A percentile compares a stretch with the other conserved stretches of the same genome.
Evolutionary conservation across 1,140 invertebrate genomes (phyloP).

Genomic region (Drosophila teissieri): DNA sequence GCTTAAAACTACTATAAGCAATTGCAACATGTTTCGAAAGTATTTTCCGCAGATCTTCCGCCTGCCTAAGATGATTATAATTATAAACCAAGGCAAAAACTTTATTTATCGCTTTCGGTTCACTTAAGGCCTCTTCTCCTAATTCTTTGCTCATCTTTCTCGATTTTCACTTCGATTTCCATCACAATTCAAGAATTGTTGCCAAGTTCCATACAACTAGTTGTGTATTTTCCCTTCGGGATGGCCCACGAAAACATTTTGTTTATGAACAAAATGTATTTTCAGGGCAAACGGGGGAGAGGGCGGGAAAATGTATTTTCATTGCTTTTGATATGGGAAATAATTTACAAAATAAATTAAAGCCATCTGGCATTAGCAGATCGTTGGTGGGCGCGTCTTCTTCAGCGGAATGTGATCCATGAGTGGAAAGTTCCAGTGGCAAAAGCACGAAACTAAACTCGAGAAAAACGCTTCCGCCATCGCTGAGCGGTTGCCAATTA

Average conservation of each 20-base stretch:
- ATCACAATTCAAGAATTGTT: slow-evolving; percentile 26
- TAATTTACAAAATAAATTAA: slow-evolving; percentile 80
- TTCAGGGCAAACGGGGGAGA: not conserved
- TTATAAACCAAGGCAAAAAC: slow-evolving; percentile 45
- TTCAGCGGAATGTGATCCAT: not conserved
- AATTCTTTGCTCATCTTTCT: slow-evolving; percentile 7
- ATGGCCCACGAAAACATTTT: slow-evolving; percentile 47
- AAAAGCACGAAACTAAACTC: slow-evolving; percentile 24
- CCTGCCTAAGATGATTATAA: slow-evolving; percentile 24
- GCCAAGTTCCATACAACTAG: slow-evolving; percentile 6
- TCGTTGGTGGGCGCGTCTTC: slow-evolving; percentile 25
- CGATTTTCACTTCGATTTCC: slow-evolving; percentile 39
- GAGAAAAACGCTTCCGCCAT: slow-evolving; percentile 55
- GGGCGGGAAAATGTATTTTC: slow-evolving; percentile 39
- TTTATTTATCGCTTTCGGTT: slow-evolving; percentile 46
- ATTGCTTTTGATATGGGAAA: slow-evolving; percentile 75
- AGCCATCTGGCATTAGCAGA: slow-evolving; percentile 73
- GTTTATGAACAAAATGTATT: slow-evolving; percentile 55
- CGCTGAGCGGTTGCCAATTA: slow-evolving; percentile 54
- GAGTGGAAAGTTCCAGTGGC: slow-evolving; percentile 20
- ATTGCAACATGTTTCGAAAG: slow-evolving; percentile 26
- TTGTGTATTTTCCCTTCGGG: slow-evolving; percentile 38
- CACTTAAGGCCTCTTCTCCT: slow-evolving; percentile 18
- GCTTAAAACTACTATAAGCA: not conserved
- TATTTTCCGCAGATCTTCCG: slow-evolving; percentile 6